These are phyloP conservation scores for Meteorus colon DNA, from an alignment of 2,888 invertebrate genomes.

Conservation along the genomic window DNA sequence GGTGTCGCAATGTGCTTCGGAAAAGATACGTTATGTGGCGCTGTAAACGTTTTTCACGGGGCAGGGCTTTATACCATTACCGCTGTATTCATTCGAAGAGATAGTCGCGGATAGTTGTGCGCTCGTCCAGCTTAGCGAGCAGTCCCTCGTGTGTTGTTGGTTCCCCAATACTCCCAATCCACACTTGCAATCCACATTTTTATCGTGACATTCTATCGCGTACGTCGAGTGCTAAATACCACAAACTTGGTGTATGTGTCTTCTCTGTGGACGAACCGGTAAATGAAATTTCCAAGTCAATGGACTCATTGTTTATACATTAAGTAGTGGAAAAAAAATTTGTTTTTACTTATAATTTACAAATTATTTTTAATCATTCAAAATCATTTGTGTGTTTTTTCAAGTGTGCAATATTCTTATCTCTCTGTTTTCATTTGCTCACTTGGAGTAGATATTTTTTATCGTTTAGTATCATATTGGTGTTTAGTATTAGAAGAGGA, in stretches of 20 bases:
- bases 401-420: neutral
- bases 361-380: neutral
- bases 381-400: neutral
- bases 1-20: neutral
- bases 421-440: neutral
- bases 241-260: neutral
- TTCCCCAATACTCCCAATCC: neutral
- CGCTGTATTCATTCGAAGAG: constrained; percentile 13
- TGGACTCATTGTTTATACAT: neutral
- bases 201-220: constrained; percentile 36
- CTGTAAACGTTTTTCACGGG: constrained; percentile 13
- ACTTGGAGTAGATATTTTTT: neutral
- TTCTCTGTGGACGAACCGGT: constrained; percentile 4
- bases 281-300: constrained; percentile 3
- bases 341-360: no score
- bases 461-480: neutral
- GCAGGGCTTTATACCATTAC: constrained; percentile 10
- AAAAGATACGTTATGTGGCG: constrained; percentile 24
- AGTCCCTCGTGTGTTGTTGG: constrained; percentile 3
- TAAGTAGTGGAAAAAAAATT: no score
- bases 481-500: neutral
- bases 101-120: constrained; percentile 23
- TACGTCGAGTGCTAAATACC: constrained; percentile 34
- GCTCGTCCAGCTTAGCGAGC: constrained; percentile 33
- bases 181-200: constrained; percentile 4